These are phyloP conservation scores for Virgularia gustaviana DNA, from an alignment of 92 coral and sea anemone genomes.

Conservation along the genomic window DNA sequence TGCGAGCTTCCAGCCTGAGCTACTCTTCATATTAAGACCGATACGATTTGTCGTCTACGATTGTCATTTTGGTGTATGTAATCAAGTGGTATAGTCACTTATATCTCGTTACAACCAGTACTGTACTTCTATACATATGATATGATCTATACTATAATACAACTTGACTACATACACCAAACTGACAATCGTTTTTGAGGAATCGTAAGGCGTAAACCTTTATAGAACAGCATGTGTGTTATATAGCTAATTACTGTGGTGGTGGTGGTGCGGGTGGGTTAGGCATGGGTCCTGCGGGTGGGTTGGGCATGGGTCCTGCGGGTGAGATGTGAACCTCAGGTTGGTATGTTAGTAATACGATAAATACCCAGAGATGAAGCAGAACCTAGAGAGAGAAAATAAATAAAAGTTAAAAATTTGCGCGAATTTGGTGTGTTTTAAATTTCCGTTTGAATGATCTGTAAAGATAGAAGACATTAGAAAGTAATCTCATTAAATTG, in stretches of 20 bases:
- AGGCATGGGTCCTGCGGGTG: constrained; percentile 85
- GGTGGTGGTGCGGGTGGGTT: too few species aligned
- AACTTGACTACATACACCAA: background rate
- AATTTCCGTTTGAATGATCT: background rate
- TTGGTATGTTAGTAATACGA: constrained; percentile 89
- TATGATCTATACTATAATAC: background rate
- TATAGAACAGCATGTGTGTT: background rate
- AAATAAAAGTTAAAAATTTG: background rate
- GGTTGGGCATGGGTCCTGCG: constrained; percentile 63
- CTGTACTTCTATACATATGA: too few species aligned
- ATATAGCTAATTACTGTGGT: background rate
- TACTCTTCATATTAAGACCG: too few species aligned
- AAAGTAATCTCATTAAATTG: background rate
- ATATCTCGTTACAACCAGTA: too few species aligned
- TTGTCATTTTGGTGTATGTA: too few species aligned
- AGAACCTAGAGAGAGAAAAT: constrained; percentile 52
- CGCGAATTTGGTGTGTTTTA: background rate
- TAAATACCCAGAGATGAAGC: constrained; percentile 87
- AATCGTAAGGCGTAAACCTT: background rate
- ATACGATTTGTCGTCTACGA: too few species aligned
- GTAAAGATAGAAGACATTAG: background rate
- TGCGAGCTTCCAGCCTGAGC: too few species aligned
- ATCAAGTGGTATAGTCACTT: too few species aligned
- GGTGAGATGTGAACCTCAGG: constrained; percentile 83
- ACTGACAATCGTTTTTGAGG: background rate